Conservation (phyloP, 2,113 vertebrate genomes). For the Saimiri boliviensis region DNA sequence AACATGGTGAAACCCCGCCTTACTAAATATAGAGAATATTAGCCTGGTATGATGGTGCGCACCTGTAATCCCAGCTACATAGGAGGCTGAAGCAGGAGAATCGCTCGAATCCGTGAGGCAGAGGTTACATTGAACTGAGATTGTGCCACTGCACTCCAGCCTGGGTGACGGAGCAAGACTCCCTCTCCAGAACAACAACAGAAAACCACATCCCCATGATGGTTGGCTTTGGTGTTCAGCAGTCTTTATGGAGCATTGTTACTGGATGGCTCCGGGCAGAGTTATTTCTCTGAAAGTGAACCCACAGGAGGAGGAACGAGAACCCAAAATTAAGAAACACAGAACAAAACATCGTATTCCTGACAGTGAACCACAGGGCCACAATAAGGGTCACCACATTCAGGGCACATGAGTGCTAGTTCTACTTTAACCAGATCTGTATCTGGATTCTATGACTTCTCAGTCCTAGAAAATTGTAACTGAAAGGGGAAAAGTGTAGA, state of each 20-base stretch:
- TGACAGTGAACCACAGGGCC: neutral
- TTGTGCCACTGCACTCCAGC: too few relatives aligned
- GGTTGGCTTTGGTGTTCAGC: neutral
- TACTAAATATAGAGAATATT: too few relatives aligned
- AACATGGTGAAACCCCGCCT: too few relatives aligned
- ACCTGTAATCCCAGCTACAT: too few relatives aligned
- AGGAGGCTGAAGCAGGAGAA: too few relatives aligned
- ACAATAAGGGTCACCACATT: neutral
- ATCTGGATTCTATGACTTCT: neutral
- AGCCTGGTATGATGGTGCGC: too few relatives aligned
- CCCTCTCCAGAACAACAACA: too few relatives aligned
- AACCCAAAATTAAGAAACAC: neutral
- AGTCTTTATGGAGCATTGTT: neutral
- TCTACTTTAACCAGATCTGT: neutral
- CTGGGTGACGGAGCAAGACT: too few relatives aligned
- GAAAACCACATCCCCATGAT: too few relatives aligned
- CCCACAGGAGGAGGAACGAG: neutral
- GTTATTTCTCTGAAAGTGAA: neutral
- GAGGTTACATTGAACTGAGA: too few relatives aligned
- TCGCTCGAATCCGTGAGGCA: rapidly evolving
- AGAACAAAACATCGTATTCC: neutral
- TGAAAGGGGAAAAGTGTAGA: neutral
- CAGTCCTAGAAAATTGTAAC: neutral
- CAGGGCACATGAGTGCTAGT: neutral
- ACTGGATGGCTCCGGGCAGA: neutral